Evolutionary conservation across 2,888 invertebrate species (phyloP).

Genomic region (Sphaerophoria taeniata): DNA sequence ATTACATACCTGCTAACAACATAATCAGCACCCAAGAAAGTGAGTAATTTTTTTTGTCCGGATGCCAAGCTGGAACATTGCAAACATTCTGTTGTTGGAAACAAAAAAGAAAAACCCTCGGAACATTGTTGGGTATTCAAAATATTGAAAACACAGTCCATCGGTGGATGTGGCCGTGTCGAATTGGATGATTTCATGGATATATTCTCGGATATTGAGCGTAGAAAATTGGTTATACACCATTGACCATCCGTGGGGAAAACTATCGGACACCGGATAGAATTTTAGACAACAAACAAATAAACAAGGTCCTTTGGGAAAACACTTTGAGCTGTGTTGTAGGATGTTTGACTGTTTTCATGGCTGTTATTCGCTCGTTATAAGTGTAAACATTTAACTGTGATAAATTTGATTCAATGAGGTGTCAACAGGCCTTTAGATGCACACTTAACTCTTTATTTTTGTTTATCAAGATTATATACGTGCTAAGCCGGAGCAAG

Average conservation of each 20-base stretch:
- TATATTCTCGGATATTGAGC: conserved; percentile 67
- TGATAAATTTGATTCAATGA: conserved; percentile 52
- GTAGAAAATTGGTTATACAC: conserved; percentile 52
- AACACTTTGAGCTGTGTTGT: conserved; percentile 42
- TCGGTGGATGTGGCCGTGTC: conserved; percentile 54
- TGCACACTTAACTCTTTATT: conserved; percentile 13
- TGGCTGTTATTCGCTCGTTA: conserved; percentile 59
- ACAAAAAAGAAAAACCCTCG: conserved; percentile 31
- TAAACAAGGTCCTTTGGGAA: conserved; percentile 43
- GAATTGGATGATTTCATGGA: conserved; percentile 69
- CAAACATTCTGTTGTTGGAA: conserved; percentile 14
- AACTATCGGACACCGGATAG: conserved; percentile 52
- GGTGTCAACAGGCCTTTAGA: conserved; percentile 45
- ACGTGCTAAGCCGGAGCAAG: too few species aligned
- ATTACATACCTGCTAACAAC: conserved; percentile 72
- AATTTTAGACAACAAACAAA: conserved; percentile 39
- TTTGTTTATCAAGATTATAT: too few species aligned
- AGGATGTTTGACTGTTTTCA: conserved; percentile 59
- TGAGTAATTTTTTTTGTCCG: conserved; percentile 39
- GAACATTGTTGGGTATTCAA: conserved; percentile 17
- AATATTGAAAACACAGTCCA: too few species aligned
- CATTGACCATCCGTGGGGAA: conserved; percentile 38
- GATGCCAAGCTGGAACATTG: neutral
- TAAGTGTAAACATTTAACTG: conserved; percentile 35
- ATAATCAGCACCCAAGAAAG: conserved; percentile 62